Evolutionary conservation across 2,113 vertebrate species (phyloP), one percentile per base, ranked within the genome.

Genomic region (Seriola rivoliana): DNA sequence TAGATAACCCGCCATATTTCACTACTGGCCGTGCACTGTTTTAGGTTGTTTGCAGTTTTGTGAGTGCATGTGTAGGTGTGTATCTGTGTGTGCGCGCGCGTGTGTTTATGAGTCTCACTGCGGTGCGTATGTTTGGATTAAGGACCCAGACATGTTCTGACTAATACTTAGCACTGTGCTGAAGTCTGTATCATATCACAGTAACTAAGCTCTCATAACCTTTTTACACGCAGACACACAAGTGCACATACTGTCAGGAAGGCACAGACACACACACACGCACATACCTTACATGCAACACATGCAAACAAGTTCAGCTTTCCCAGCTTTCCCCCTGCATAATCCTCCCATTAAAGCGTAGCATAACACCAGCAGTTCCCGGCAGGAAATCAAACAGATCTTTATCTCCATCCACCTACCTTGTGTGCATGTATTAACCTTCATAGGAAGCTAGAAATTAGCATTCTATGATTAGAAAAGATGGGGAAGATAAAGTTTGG

Each of bases 381-480:
- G 90, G 87, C 82, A 88, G 75, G 69, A 82, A 86, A 88, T 91
- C 86, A 89, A 88, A 90, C 85, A 85, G 85, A 89, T 93, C 65
- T 67, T 81, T 88, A 92, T 94, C 89, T 73, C 25, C 16, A 70
- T 84, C 75, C 83, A 74, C 65, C 87, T 82, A 67, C 66, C 76
- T 69, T 57, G 38, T 77, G 46, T 74, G 78, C 72, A 88, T 74
- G 57, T 58, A 78, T 88, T 89, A 90, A 86, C 77, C 75, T 80
- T 85, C 52, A 83, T n/a, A 69, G 75, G 75, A 82, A 78, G 72
- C 59, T 59, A 1, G 16, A 52, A 85, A 90, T 91, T 80, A 80
- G 59, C 81, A 82, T 80, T 54, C 52, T 21, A 50, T 78, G 75
- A 88, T 90, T 70, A 60, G 60, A 75, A 67, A 62, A 76, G 65